phyloP scores from a whole-genome alignment of 2,113 vertebrate genomes.

The Psilopsiagon aurifrons region DNA sequence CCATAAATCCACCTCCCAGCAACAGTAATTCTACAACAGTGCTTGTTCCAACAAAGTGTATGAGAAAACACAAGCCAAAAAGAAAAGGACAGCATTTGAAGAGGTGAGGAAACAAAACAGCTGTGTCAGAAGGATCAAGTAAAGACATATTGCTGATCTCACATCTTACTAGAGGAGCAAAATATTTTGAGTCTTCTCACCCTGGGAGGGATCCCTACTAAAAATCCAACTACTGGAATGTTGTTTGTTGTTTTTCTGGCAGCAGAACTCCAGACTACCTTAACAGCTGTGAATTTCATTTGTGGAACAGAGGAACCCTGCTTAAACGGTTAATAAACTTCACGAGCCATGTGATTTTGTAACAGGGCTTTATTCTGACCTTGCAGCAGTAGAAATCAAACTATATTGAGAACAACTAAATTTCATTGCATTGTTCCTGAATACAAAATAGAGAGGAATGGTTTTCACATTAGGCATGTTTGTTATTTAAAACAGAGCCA shows the following conservation, averaged over 20 bases:
- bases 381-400: neutral
- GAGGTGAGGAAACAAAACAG: neutral
- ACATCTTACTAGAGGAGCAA: neutral
- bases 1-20: neutral
- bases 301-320: neutral
- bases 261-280: neutral
- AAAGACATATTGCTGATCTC: neutral
- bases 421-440: neutral
- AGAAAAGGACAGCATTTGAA: neutral
- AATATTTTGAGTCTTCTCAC: neutral
- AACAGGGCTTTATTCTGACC: neutral
- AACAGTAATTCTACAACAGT: neutral
- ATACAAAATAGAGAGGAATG: neutral
- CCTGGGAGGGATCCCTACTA: neutral
- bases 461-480: neutral
- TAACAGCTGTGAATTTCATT: conserved; percentile 18
- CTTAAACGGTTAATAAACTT: conserved; percentile 7
- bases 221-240: neutral
- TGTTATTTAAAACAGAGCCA: neutral
- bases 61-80: neutral
- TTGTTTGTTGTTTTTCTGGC: neutral
- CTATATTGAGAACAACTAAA: neutral
- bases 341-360: neutral
- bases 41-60: neutral
- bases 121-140: neutral